Base-by-base conservation (phyloP, 2,797 vertebrate species). In the Erpetoichthys calabaricus region DNA sequence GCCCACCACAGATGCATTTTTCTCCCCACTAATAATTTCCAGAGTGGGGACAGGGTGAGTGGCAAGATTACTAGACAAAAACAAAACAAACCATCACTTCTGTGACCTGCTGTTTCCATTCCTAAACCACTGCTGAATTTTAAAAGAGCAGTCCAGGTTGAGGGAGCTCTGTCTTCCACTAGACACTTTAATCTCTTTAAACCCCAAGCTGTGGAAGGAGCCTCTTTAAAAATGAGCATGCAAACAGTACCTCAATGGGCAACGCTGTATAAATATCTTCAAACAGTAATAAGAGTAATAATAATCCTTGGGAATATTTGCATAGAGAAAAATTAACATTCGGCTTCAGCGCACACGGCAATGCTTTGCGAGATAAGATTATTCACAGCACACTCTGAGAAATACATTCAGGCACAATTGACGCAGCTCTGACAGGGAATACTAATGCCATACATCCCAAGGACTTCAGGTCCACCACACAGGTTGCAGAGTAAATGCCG, bases 361-460 rank as follows among this genome's bases (percentile, higher is more conserved):
- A 5, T 5, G 43, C 51, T 8, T 44, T 4, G 47, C 42, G 8
- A 59, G 57, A 59, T 59, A 59, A 59, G 57, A 52, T 42, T 59
- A 45, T 47, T 53, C 51, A 3, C 9, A 42, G 46, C 56, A 45
- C 45, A 54, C 45, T 2, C 53, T 45, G 25, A 60, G 61, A 64
- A 68, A 68, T 69, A 62, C 65, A 68, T 71, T 63, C 62, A 60
- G 65, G 66, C 60, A 59, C 62, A 55, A 44, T 8, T 60, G 60
- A 67, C 63, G 59, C 59, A 61, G 68, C 47, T 59, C 66, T 64
- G 62, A 61, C 60, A 59, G 55, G 67, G 64, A 71, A 71, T 69
- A 69, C 67, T 68, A 73, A 68, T 69, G 63, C 56, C 62, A 57
- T 63, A 47, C 8, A 57, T 65, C 60, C 61, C 64, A 63, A 66